These are phyloP conservation scores for Hemistola chrysoprasaria DNA, from an alignment of 2,888 invertebrate species.

Conservation along the genomic window DNA sequence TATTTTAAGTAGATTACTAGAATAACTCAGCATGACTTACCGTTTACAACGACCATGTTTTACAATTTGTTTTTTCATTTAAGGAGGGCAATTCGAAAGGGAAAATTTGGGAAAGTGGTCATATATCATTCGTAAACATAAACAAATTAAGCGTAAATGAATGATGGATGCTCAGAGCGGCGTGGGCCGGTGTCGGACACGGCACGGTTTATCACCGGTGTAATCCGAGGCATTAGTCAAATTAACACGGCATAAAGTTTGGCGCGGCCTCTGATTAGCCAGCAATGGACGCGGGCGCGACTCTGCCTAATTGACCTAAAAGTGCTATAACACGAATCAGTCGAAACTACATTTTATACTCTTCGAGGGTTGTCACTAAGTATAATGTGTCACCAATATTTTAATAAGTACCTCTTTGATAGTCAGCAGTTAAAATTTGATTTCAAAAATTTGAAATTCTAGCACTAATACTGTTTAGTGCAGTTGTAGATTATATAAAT, in stretches of 20 bases:
- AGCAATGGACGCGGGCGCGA: conserved; percentile 61
- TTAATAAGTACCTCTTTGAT: too few relatives aligned
- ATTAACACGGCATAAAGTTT: conserved; percentile 80
- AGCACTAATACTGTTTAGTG: too few relatives aligned
- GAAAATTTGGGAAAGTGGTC: conserved; percentile 30
- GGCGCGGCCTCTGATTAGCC: conserved; percentile 76
- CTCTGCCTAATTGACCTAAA: conserved; percentile 82
- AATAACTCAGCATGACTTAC: conserved; percentile 8
- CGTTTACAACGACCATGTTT: conserved; percentile 18
- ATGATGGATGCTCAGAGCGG: conserved; percentile 49
- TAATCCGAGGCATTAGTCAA: conserved; percentile 78
- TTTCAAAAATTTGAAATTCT: too few relatives aligned
- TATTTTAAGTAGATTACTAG: too few relatives aligned
- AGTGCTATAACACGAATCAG: conserved; percentile 80
- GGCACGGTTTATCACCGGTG: conserved; percentile 64
- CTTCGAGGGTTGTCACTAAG: conserved; percentile 59
- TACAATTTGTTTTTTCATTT: conserved; percentile 32
- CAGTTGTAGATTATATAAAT: too few relatives aligned
- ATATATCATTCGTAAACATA: conserved; percentile 43
- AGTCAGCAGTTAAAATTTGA: too few relatives aligned
- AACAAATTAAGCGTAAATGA: conserved; percentile 53
- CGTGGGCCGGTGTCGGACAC: conserved; percentile 47
- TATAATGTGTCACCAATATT: too few relatives aligned
- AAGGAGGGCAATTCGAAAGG: conserved; percentile 28
- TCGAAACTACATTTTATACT: conserved; percentile 67